phyloP scores from a whole-genome alignment of 1,140 invertebrate species.

The Conopomorpha cramerella region DNA sequence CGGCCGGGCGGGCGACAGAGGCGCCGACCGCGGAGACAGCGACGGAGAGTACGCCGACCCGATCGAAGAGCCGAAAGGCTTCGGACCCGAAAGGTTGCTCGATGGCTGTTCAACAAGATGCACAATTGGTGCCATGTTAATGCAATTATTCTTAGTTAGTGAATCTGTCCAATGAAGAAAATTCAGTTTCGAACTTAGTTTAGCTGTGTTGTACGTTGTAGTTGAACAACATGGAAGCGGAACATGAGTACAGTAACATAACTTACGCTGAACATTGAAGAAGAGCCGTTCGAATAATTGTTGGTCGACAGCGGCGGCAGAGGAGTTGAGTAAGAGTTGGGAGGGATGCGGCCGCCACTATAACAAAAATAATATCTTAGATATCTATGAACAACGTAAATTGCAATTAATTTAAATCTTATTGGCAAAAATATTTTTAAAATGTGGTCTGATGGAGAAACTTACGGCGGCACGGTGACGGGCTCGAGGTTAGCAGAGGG shows the following conservation, averaged over 20 bases:
- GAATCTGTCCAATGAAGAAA: too few relatives aligned
- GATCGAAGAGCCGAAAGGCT: conserved; percentile 64
- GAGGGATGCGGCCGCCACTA: conserved; percentile 67
- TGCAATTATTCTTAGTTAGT: too few relatives aligned
- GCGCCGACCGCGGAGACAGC: conserved; percentile 49
- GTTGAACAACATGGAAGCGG: too few relatives aligned
- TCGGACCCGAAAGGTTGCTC: conserved; percentile 62
- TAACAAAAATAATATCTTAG: conserved; percentile 9
- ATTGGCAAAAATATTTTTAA: background rate
- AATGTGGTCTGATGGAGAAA: conserved; percentile 16
- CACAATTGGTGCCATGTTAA: too few relatives aligned
- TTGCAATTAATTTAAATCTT: too few relatives aligned
- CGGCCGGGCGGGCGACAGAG: conserved; percentile 47
- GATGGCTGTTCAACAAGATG: conserved; percentile 43
- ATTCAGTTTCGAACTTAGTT: too few relatives aligned
- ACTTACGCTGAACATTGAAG: conserved; percentile 50
- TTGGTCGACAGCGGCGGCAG: conserved; percentile 62
- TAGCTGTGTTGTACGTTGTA: too few relatives aligned
- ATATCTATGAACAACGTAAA: conserved; percentile 3
- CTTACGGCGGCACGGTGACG: conserved; percentile 81
- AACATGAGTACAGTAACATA: too few relatives aligned
- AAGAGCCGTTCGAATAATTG: conserved; percentile 48
- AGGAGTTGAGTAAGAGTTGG: conserved; percentile 68
- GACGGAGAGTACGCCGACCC: conserved; percentile 52
- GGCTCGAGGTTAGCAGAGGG: conserved; percentile 76